phyloP scores from a whole-genome alignment of 2,113 vertebrate species.

The Xiphophorus couchianus region DNA sequence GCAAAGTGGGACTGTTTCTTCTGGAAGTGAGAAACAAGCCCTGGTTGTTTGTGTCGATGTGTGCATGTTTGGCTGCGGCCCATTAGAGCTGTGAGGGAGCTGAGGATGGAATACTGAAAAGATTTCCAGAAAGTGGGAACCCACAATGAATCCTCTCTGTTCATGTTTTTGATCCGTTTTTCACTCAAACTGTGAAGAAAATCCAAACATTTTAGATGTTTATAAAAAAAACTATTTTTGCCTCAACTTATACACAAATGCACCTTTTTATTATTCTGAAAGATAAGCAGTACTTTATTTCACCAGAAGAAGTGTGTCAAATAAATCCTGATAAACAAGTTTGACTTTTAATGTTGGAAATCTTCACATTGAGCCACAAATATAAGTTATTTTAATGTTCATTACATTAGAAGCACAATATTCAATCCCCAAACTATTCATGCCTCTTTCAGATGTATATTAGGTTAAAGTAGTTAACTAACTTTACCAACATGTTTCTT shows the following conservation, averaged over 20 bases:
- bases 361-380: too few relatives aligned
- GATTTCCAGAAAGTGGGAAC: constrained; percentile 44
- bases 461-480: too few relatives aligned
- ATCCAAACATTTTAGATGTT: background rate
- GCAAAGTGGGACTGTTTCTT: constrained; percentile 27
- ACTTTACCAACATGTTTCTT: too few relatives aligned
- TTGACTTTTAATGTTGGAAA: too few relatives aligned
- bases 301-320: background rate
- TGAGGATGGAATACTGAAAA: constrained; percentile 58
- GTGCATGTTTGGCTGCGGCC: constrained; percentile 37
- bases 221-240: too few relatives aligned
- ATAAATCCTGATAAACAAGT: background rate
- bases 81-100: constrained; percentile 44
- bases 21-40: constrained; percentile 20
- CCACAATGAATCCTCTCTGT: constrained; percentile 41
- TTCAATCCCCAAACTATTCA: too few relatives aligned
- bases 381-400: too few relatives aligned
- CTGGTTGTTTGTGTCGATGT: constrained; percentile 13
- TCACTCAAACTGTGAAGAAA: background rate
- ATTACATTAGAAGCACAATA: too few relatives aligned
- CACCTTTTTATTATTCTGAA: background rate
- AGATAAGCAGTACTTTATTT: background rate
- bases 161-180: background rate
- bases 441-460: too few relatives aligned
- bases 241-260: background rate